These are phyloP conservation scores for Aphidius colemani DNA, from an alignment of 2,888 invertebrate genomes.

Conservation along the genomic window DNA sequence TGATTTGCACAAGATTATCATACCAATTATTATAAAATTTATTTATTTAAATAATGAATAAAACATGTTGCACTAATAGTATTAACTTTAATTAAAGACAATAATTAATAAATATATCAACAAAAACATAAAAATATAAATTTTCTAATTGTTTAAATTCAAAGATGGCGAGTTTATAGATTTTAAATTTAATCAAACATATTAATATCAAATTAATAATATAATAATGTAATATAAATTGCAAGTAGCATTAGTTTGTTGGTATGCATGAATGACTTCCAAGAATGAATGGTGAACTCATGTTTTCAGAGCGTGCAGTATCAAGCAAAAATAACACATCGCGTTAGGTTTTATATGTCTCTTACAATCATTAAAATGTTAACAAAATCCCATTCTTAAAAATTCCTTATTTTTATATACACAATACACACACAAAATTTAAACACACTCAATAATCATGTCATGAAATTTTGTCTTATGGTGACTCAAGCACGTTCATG, in stretches of 20 bases:
- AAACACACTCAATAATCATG: not conserved
- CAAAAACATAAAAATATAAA: too few species aligned
- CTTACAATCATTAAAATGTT: constrained; percentile 17
- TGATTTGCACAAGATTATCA: too few species aligned
- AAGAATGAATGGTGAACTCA: constrained; percentile 26
- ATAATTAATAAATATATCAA: too few species aligned
- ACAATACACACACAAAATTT: not conserved
- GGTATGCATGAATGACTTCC: constrained; percentile 22
- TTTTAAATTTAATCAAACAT: too few species aligned
- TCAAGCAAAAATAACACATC: constrained; percentile 13
- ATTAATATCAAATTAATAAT: not conserved
- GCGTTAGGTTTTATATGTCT: constrained; percentile 11
- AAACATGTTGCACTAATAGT: too few species aligned
- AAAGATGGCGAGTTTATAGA: too few species aligned
- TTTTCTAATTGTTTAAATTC: too few species aligned
- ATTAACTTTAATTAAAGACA: too few species aligned
- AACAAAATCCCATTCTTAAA: constrained; percentile 27
- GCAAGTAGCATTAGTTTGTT: not conserved
- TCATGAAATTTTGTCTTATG: not conserved
- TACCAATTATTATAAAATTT: too few species aligned
- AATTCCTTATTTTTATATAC: constrained; percentile 29
- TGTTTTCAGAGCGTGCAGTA: constrained; percentile 32
- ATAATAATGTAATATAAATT: not conserved
- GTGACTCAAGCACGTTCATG: too few species aligned
- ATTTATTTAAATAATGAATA: too few species aligned